Conservation (phyloP, 2,797 vertebrate genomes). For the Catostomus latipinnis region DNA sequence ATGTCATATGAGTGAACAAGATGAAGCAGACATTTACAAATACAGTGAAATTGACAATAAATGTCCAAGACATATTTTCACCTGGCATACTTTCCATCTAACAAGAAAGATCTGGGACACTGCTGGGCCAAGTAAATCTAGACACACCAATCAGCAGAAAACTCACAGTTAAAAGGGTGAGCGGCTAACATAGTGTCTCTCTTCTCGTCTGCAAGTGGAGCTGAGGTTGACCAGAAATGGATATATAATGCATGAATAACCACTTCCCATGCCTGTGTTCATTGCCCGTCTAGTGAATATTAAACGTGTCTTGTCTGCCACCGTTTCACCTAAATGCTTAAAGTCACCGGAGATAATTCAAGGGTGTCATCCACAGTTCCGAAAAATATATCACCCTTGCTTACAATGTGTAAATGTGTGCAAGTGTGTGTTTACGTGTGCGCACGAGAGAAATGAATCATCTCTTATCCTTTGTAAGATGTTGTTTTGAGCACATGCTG, state of each 20-base stretch:
- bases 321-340: not conserved
- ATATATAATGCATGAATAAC: constrained; percentile 74
- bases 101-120: constrained; percentile 14
- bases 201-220: constrained; percentile 22
- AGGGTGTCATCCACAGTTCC: not conserved
- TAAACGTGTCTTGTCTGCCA: constrained; percentile 2
- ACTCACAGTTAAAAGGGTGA: constrained; percentile 12
- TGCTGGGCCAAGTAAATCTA: not conserved
- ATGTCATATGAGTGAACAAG: too few species aligned
- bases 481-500: not conserved
- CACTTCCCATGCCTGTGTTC: constrained; percentile 61
- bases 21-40: not conserved
- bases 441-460: constrained; percentile 24
- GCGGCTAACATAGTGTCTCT: constrained; percentile 9
- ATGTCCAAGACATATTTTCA: not conserved
- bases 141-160: not conserved
- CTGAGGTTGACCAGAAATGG: constrained; percentile 51
- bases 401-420: constrained; percentile 22
- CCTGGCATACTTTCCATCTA: not conserved
- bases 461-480: not conserved
- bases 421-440: constrained; percentile 22
- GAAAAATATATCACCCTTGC: not conserved
- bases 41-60: not conserved
- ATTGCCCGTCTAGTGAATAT: not conserved
- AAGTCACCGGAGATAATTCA: not conserved